Evolutionary conservation across 2,888 invertebrate genomes (phyloP), one percentile per base, ranked within the genome.

Genomic region (Mythimna lalbum): DNA sequence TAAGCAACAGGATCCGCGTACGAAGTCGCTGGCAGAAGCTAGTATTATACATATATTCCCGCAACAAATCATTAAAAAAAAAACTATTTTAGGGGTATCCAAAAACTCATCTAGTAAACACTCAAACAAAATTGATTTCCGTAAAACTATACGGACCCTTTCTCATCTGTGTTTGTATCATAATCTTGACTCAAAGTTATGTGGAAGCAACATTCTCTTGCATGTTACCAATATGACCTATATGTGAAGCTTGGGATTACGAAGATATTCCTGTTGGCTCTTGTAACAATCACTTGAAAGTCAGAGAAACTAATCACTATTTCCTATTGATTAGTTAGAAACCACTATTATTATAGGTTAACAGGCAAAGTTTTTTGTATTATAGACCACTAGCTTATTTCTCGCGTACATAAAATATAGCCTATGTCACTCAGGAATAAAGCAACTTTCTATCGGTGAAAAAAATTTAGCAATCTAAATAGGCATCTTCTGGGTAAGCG

Each of bases 151-250:
- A 33, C 17, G 1, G 0, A 47, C 9, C 23, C 23, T 7, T n/a
- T 7, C 14, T 7, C 10, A 39, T 4, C 3, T 27, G 14, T n/a
- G 31, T 31, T 4, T 39, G 43, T 43, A 43, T 39, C 49, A 19
- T 71, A 60, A 71, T 33, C n/a, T 12, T 3, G 6, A n/a, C 23
- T 31, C 27, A 4, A 17, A 14, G 21, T 50, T 39, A 71, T 0
- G 31, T 17, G 6, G 19, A 59, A 23, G 21, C 12, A 39, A 49
- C 19, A 9, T 61, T 43, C 23, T 61, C 17, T 10, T 17, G 14
- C 31, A 14, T 43, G 19, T 59, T 43, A 65, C 52, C 47, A 69
- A 72, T 69, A 60, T 0, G 3, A 43, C 4, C n/a, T n/a, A 33
- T 33, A 71, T 2, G 31, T 43, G 27, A 50, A 39, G 31, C 39